Conservation (phyloP, 2,797 vertebrate genomes). For the Chiloscyllium punctatum region DNA sequence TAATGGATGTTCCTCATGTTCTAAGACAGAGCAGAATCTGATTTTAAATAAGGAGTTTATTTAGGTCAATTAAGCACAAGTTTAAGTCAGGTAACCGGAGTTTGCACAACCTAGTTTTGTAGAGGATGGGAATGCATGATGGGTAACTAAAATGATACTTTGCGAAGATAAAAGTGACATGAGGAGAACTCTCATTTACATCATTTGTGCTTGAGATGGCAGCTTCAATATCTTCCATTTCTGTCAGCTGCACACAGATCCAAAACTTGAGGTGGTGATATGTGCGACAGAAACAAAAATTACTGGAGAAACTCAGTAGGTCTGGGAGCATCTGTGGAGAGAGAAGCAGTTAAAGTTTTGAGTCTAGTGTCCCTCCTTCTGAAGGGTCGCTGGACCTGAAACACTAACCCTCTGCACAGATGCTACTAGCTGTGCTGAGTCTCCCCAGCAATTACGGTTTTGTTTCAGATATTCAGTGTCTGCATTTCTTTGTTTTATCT, state of each 20-base stretch:
- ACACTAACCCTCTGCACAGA: no score
- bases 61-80: background rate
- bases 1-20: background rate
- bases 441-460: no score
- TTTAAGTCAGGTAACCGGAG: background rate
- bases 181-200: background rate
- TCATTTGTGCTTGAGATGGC: background rate
- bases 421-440: no score
- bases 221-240: background rate
- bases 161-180: background rate
- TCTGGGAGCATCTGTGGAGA: no score
- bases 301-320: no score
- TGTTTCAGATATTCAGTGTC: no score
- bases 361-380: no score
- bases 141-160: background rate
- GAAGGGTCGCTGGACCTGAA: no score
- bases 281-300: background rate
- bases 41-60: constrained; percentile 7
- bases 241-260: background rate
- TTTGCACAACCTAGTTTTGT: background rate
- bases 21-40: background rate
- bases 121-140: background rate
- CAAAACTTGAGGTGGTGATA: background rate
- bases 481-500: no score
- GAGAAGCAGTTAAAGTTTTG: no score